Percentiles rank a stretch among this genome's conserved stretches.
phyloP scores from a whole-genome alignment of 2,888 invertebrate species.

The Carcina quercana region DNA sequence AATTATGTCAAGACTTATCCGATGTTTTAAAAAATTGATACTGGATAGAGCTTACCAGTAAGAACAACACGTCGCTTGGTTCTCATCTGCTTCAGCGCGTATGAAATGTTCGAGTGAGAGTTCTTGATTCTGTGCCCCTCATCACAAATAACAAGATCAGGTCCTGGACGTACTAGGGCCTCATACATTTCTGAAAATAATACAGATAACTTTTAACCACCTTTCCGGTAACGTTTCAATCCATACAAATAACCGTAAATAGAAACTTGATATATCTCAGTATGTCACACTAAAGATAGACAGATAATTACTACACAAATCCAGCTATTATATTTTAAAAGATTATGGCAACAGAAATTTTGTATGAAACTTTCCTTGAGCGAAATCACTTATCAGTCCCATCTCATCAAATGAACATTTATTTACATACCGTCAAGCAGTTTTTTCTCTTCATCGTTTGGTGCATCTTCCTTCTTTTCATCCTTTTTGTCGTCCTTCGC shows the following conservation, averaged over 20 bases:
- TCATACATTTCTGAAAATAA: conserved; percentile 81
- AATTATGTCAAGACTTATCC: no score
- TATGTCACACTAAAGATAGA: neutral
- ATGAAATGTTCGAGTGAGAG: conserved; percentile 96
- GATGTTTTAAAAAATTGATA: no score
- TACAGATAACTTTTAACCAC: conserved; percentile 4
- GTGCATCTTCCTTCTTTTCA: conserved; percentile 59
- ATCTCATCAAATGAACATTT: no score
- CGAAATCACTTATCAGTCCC: no score
- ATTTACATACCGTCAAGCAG: conserved; percentile 89
- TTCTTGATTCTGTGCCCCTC: conserved; percentile 99
- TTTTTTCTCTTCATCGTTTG: conserved; percentile 77
- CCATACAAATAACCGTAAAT: neutral
- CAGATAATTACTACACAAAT: no score
- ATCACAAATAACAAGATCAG: conserved; percentile 95
- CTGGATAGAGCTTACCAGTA: conserved; percentile 81
- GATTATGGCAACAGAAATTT: no score
- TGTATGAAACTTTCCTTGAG: no score
- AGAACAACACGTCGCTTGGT: conserved; percentile 96
- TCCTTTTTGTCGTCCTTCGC: conserved; percentile 73
- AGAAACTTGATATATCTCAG: neutral
- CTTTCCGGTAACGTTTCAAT: neutral
- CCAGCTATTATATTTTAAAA: no score
- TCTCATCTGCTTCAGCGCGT: conserved; percentile 94
- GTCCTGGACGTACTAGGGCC: conserved; percentile 92